These are phyloP conservation scores for Pseudotriccus pelzelni DNA, from an alignment of 2,797 vertebrate genomes.

Conservation along the genomic window DNA sequence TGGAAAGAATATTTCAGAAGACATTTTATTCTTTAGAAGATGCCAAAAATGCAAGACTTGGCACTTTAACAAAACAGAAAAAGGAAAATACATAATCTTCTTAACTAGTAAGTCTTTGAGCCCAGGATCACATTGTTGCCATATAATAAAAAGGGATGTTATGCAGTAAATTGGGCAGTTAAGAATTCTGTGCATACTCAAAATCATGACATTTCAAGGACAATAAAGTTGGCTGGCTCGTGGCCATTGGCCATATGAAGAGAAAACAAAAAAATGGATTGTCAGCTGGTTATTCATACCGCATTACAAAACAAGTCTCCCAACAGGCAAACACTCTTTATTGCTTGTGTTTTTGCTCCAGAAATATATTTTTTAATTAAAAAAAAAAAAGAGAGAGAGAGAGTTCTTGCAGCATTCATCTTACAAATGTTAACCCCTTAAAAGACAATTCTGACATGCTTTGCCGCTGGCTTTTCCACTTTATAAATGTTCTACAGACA, in stretches of 20 bases:
- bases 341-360: slow-evolving; percentile 66
- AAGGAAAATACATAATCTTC: slow-evolving; percentile 77
- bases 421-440: slow-evolving; percentile 72
- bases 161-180: slow-evolving; percentile 75
- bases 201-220: slow-evolving; percentile 76
- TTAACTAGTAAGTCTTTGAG: slow-evolving; percentile 76
- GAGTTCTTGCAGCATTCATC: slow-evolving; percentile 48
- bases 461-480: slow-evolving; percentile 54
- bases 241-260: slow-evolving; percentile 69
- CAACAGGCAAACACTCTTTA: slow-evolving; percentile 68
- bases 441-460: slow-evolving; percentile 51
- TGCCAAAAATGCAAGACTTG: slow-evolving; percentile 74
- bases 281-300: slow-evolving; percentile 72
- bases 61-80: slow-evolving; percentile 75
- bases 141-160: slow-evolving; percentile 75
- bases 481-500: slow-evolving; percentile 50
- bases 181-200: slow-evolving; percentile 72
- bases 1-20: slow-evolving; percentile 73
- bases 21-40: slow-evolving; percentile 74
- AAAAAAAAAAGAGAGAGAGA: slow-evolving; percentile 8
- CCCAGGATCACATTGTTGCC: slow-evolving; percentile 72
- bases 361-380: slow-evolving; percentile 72
- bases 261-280: slow-evolving; percentile 55
- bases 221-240: slow-evolving; percentile 74
- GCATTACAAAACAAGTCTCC: slow-evolving; percentile 72